A percentile compares a stretch with the other conserved stretches of the same genome.
Evolutionary conservation across 2,797 vertebrate species (phyloP).

Genomic region (Pagetopsis macropterus): DNA sequence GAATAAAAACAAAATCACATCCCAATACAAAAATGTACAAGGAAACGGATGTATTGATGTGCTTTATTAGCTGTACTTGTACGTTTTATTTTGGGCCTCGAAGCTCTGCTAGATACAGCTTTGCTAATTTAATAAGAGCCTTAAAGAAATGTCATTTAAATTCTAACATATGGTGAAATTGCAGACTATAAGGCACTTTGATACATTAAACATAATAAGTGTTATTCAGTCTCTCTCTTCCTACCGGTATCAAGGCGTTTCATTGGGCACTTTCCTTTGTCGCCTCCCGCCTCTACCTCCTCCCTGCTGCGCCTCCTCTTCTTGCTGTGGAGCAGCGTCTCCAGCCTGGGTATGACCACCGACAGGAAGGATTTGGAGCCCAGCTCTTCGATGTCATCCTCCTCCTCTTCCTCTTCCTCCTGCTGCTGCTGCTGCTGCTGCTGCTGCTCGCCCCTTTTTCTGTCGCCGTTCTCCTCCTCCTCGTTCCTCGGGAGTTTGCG

Average conservation of each 20-base stretch:
- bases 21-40: background rate
- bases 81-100: background rate
- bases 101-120: constrained; percentile 7
- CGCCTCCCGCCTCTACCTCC: constrained; percentile 86
- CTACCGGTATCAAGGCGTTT: constrained; percentile 93
- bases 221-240: background rate
- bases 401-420: constrained; percentile 38
- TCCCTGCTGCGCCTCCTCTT: constrained; percentile 93
- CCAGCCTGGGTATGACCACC: constrained; percentile 97
- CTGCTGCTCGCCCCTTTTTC: constrained; percentile 79
- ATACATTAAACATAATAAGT: too few species aligned
- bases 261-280: constrained; percentile 89
- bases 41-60: background rate
- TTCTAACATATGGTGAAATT: constrained; percentile 6
- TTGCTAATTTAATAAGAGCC: constrained; percentile 16
- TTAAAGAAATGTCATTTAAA: constrained; percentile 3
- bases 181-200: background rate
- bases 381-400: constrained; percentile 85
- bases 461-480: constrained; percentile 74
- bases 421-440: background rate
- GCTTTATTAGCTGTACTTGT: background rate
- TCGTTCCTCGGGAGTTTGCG: constrained; percentile 85
- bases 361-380: constrained; percentile 98
- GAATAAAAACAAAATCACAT: background rate
- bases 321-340: constrained; percentile 95